Conservation (phyloP, 2,797 vertebrate genomes). For the Sebastes miniatus region DNA sequence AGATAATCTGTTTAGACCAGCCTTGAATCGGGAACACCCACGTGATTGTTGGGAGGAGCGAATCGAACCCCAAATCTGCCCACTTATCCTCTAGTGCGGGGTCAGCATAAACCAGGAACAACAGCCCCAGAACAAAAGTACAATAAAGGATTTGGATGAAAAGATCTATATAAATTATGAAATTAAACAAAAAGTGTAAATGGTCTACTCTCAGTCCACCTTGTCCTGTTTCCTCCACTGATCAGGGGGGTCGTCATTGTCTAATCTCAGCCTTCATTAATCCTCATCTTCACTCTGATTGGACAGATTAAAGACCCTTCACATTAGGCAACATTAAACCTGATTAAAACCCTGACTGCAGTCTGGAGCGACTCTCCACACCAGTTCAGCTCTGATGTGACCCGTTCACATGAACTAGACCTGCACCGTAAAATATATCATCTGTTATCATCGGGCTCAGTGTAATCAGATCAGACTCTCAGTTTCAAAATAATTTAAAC, state of each 20-base stretch:
- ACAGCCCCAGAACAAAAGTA: background rate
- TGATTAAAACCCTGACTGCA: background rate
- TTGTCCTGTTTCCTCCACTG: background rate
- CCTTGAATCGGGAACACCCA: too few species aligned
- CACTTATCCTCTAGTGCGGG: too few species aligned
- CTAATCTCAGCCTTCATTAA: constrained; percentile 39
- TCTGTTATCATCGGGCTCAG: background rate
- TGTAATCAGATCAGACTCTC: background rate
- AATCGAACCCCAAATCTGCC: too few species aligned
- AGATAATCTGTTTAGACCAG: too few species aligned
- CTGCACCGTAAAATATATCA: background rate
- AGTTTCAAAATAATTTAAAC: background rate
- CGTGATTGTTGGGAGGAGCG: too few species aligned
- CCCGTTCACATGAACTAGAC: background rate
- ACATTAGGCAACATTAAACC: constrained; percentile 23
- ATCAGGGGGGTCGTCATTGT: background rate
- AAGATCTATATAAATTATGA: background rate
- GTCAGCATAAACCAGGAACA: background rate
- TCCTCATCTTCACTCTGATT: constrained; percentile 31
- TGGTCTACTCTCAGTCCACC: background rate
- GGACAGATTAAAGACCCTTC: constrained; percentile 32
- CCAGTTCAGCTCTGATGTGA: background rate
- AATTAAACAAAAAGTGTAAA: background rate
- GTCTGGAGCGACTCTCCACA: background rate
- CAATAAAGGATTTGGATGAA: background rate